Evolutionary conservation across 2,888 invertebrate species (phyloP), one percentile per base, ranked within the genome.

Genomic region (Perizoma flavofasciatum): DNA sequence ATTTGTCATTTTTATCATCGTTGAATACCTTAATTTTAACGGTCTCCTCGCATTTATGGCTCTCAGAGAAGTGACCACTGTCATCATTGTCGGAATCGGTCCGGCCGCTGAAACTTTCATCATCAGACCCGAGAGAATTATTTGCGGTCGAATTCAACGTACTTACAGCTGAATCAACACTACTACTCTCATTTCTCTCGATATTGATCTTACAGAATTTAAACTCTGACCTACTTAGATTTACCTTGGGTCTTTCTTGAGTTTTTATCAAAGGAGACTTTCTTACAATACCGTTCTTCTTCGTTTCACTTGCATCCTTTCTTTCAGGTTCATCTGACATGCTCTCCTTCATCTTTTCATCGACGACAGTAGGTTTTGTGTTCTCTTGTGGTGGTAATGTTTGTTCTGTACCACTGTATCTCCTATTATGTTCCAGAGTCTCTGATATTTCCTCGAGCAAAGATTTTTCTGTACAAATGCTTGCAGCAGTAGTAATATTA

Each of bases 371-470:
- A 22, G 92, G 92, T 67, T 92, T 92, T 43, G 74, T 86, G 49
- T 76, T 81, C 47, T 85, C 82, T 46, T 79, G 87, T 67, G 85
- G 79, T 5, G 79, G 70, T 55, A 83, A 74, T 71, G 85, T 84
- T 9, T 91, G 74, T 55, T 93, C 93, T 35, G 73, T 74, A 6
- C 79, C 79, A 59, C 79, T 86, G 55, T 86, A 85, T 66, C 94
- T 93, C 75, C 94, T 93, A 66, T 94, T 93, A 70, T 94, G 94
- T 77, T 95, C 94, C 63, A 95, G 85, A 1, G 95, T 95, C 81
- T 95, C 95, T 0, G 95, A 94, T 74, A 95, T 95, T 86, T 95
- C 95, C 78, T 95, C 95, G 6, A 95, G 81, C 61, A 95, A 82
- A 0, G 95, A 95, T 75, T 95, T 95, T 74, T 95, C 95, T 74